Evolutionary conservation across 2,888 invertebrate species (phyloP).

Genomic region (Aporophyla lueneburgensis): DNA sequence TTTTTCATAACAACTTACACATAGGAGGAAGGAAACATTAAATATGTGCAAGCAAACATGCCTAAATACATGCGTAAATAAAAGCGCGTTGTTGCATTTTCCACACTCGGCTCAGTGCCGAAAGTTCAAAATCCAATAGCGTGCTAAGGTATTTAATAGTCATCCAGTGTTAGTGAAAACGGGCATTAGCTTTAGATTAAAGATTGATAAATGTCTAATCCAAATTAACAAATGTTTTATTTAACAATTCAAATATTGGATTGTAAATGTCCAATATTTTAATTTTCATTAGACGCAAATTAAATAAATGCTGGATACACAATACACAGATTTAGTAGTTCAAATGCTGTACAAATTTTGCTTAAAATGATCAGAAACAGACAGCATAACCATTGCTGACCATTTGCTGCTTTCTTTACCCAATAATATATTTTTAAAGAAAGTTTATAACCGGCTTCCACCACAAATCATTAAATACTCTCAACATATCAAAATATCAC

Average conservation of each 20-base stretch:
- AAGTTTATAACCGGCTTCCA: slow-evolving; percentile 10
- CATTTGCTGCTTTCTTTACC: slow-evolving; percentile 18
- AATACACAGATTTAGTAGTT: slow-evolving; percentile 16
- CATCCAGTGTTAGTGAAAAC: neutral
- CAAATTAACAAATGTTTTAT: neutral
- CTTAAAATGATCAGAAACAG: slow-evolving; percentile 2
- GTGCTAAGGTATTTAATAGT: neutral
- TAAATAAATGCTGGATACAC: slow-evolving; percentile 42
- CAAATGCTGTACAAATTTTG: slow-evolving; percentile 1
- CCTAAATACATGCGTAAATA: neutral
- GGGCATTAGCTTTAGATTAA: neutral
- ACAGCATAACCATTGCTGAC: too few species aligned
- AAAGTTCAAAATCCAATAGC: neutral
- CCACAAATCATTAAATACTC: neutral
- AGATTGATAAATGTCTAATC: neutral
- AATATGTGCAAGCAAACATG: slow-evolving; percentile 3
- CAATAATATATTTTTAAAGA: slow-evolving; percentile 40
- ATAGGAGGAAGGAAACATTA: slow-evolving; percentile 15
- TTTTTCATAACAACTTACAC: slow-evolving; percentile 4
- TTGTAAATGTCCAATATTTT: neutral
- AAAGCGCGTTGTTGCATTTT: neutral
- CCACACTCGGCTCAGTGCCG: neutral
- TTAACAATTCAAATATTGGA: neutral
- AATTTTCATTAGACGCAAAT: slow-evolving; percentile 18
- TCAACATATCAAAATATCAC: neutral